Evolutionary conservation across 1,140 invertebrate genomes (phyloP).

Genomic region (Anoplophora glabripennis): DNA sequence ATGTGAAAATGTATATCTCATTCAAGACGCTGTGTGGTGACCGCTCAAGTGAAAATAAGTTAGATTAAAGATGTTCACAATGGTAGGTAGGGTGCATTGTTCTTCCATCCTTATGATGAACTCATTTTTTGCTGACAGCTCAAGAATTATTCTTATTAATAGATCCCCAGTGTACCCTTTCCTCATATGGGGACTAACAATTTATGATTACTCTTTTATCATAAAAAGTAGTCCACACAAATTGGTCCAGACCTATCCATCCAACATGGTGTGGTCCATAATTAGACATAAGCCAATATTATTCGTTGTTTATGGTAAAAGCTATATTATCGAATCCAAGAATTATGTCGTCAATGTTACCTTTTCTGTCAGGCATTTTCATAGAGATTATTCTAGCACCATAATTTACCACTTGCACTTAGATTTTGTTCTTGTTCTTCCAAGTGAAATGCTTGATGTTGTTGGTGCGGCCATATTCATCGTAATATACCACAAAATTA

Average conservation of each 20-base stretch:
- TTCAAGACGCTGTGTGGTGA: slow-evolving; percentile 53
- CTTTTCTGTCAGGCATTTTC: slow-evolving; percentile 62
- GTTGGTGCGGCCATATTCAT: slow-evolving; percentile 17
- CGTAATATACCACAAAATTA: slow-evolving; percentile 29
- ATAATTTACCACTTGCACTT: slow-evolving; percentile 62
- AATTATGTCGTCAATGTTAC: slow-evolving; percentile 62
- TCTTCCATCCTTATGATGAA: slow-evolving; percentile 62
- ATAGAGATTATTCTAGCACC: slow-evolving; percentile 68
- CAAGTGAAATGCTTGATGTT: slow-evolving; percentile 53
- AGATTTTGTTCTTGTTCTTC: slow-evolving; percentile 54
- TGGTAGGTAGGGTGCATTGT: slow-evolving; percentile 56
- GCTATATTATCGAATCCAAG: slow-evolving; percentile 63
- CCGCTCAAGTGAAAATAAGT: slow-evolving; percentile 70
- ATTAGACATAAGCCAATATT: slow-evolving; percentile 60
- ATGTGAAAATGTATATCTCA: slow-evolving; percentile 54
- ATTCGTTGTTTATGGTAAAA: slow-evolving; percentile 59
- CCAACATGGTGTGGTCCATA: slow-evolving; percentile 55
- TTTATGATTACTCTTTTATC: slow-evolving; percentile 52
- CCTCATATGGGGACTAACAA: slow-evolving; percentile 55
- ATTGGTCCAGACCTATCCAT: slow-evolving; percentile 63
- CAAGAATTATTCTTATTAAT: slow-evolving; percentile 56
- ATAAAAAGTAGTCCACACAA: slow-evolving; percentile 50
- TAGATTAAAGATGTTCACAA: slow-evolving; percentile 65
- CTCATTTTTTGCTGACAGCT: slow-evolving; percentile 58
- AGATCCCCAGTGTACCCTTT: slow-evolving; percentile 61